phyloP scores from a whole-genome alignment of 2,888 invertebrate species.

The Nephrotoma guestfalica region DNA sequence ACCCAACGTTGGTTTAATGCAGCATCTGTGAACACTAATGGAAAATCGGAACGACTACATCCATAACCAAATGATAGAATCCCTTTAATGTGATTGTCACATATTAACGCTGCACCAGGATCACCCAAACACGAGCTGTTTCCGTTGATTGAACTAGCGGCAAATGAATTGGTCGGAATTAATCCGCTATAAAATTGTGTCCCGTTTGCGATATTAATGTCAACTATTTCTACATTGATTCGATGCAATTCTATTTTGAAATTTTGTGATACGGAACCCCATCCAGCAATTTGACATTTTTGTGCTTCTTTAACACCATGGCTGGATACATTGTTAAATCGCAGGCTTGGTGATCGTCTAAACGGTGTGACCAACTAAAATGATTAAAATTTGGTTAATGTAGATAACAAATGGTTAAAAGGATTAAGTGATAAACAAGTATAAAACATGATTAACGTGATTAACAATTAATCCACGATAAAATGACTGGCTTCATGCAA shows the following conservation, averaged over 20 bases:
- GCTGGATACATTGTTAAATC: neutral
- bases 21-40: neutral
- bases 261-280: neutral
- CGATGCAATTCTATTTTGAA: neutral
- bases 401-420: neutral
- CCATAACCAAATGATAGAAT: neutral
- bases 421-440: neutral
- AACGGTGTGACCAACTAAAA: neutral
- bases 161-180: neutral
- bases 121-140: neutral
- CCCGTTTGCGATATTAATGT: neutral
- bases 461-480: neutral
- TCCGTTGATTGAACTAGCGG: neutral
- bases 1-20: neutral
- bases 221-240: neutral
- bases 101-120: neutral
- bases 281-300: neutral
- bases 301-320: neutral
- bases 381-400: neutral
- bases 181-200: neutral
- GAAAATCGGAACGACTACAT: neutral
- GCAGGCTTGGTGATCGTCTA: neutral
- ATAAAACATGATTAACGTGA: neutral
- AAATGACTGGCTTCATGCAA: neutral
- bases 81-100: neutral